A percentile compares a stretch with the other conserved stretches of the same genome.
Evolutionary conservation across 2,113 vertebrate genomes (phyloP).

Genomic region (Beaufortia kweichowensis): DNA sequence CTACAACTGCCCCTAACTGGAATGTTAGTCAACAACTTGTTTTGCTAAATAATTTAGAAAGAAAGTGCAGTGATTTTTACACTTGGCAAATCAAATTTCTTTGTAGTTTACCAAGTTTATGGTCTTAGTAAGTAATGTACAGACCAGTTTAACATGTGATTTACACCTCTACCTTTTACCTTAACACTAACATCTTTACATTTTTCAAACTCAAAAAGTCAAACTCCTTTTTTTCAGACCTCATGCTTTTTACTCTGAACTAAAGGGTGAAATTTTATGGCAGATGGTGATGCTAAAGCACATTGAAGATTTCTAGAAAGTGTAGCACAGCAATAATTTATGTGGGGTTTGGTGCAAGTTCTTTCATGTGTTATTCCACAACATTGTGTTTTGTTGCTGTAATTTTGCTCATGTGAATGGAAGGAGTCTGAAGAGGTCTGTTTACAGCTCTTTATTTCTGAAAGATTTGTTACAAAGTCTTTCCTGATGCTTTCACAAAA

Average conservation of each 20-base stretch:
- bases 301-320: not conserved
- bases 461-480: not conserved
- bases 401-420: not conserved
- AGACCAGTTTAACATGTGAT: not conserved
- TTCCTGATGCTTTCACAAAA: too few species aligned
- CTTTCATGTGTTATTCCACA: not conserved
- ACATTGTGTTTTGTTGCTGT: not conserved
- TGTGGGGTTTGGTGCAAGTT: too few species aligned
- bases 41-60: not conserved
- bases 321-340: not conserved
- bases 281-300: not conserved
- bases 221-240: not conserved
- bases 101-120: too few species aligned
- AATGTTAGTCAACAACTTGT: not conserved
- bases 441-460: conserved; percentile 10
- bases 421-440: not conserved
- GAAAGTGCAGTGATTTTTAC: conserved; percentile 2
- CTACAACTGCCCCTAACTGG: too few species aligned
- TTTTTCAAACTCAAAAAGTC: not conserved
- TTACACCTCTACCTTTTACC: not conserved
- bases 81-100: not conserved
- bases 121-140: too few species aligned
- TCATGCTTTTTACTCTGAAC: not conserved
- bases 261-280: not conserved
- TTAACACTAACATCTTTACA: not conserved